Evolutionary conservation across 2,113 vertebrate species (phyloP).

Genomic region (Cinclus mexicanus): DNA sequence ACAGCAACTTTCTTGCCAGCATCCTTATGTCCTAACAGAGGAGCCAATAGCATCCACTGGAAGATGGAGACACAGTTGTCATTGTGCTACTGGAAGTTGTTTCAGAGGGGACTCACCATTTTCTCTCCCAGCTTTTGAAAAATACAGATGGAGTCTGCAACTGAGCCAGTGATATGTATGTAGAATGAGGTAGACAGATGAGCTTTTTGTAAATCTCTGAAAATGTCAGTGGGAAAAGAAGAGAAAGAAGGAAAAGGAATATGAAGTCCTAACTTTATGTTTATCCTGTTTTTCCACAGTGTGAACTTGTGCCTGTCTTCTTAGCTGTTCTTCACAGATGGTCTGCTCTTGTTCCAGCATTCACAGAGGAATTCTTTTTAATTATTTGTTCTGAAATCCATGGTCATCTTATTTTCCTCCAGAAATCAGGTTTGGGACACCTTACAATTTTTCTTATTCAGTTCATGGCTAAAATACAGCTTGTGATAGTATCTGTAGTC

Average conservation of each 20-base stretch:
- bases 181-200: background rate
- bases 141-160: background rate
- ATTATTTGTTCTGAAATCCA: background rate
- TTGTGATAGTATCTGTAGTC: background rate
- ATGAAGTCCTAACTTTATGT: background rate
- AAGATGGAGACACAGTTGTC: background rate
- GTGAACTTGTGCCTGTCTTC: background rate
- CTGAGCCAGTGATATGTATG: background rate
- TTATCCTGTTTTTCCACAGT: background rate
- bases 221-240: background rate
- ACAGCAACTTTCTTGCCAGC: background rate
- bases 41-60: background rate
- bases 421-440: background rate
- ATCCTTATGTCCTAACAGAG: background rate
- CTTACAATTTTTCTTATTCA: background rate
- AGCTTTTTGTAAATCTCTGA: background rate
- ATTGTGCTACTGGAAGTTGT: background rate
- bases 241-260: background rate
- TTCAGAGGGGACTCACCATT: background rate
- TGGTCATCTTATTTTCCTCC: background rate
- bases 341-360: background rate
- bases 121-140: background rate
- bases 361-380: background rate
- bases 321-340: background rate
- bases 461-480: background rate